Evolutionary conservation across 2,113 vertebrate species (phyloP).

Genomic region (Amia ocellicauda): DNA sequence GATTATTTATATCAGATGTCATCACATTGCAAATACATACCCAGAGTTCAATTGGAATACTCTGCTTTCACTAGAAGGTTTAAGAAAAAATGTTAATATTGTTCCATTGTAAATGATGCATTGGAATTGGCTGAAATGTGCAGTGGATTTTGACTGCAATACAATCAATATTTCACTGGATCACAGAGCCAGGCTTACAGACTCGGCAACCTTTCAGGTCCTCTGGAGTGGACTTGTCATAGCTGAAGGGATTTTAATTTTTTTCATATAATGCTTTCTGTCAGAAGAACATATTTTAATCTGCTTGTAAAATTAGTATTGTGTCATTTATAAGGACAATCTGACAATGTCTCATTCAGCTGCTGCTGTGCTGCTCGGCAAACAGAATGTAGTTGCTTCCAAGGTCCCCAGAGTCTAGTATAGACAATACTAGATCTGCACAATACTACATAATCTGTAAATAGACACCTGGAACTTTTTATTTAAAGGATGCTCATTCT

Average conservation of each 20-base stretch:
- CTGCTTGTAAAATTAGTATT: background rate
- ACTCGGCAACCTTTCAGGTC: background rate
- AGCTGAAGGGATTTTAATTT: background rate
- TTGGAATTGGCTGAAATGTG: constrained; percentile 26
- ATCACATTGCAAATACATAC: too few relatives aligned
- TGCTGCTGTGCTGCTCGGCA: constrained; percentile 20
- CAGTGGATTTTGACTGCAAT: constrained; percentile 62
- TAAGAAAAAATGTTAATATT: too few relatives aligned
- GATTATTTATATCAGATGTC: too few relatives aligned
- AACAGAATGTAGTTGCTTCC: background rate
- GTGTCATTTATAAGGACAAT: constrained; percentile 7
- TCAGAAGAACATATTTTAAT: background rate
- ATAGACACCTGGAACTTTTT: background rate
- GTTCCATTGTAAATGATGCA: background rate
- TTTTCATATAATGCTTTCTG: background rate
- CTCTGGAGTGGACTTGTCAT: constrained; percentile 5
- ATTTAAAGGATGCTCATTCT: too few relatives aligned
- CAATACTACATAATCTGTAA: background rate
- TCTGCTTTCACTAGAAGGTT: too few relatives aligned
- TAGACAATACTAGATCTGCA: background rate
- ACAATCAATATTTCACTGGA: constrained; percentile 52
- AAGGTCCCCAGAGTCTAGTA: constrained; percentile 27
- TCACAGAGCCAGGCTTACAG: constrained; percentile 24
- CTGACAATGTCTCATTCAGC: constrained; percentile 31
- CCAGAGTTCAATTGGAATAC: too few relatives aligned